Conservation (phyloP, 2,797 vertebrate genomes). For the Gymnothorax reevesii region DNA sequence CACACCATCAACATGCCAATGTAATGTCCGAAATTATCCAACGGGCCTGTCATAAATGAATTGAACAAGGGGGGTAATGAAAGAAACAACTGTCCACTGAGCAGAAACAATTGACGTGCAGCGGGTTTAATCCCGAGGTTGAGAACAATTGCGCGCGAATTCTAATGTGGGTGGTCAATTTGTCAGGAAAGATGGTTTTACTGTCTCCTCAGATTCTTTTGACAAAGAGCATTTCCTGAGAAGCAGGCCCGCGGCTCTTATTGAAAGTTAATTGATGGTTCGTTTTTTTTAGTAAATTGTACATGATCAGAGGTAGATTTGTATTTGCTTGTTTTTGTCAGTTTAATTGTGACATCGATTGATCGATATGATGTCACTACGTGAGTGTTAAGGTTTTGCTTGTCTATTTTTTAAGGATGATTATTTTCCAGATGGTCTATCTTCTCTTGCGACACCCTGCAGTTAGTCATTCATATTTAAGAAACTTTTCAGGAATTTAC, state of each 20-base stretch:
- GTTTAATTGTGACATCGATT: slow-evolving; percentile 40
- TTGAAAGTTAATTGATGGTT: slow-evolving; percentile 44
- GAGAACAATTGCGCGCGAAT: slow-evolving; percentile 25
- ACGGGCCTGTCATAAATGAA: neutral
- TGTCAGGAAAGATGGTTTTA: slow-evolving; percentile 30
- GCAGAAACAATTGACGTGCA: neutral
- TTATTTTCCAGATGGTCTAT: neutral
- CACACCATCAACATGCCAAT: slow-evolving; percentile 1
- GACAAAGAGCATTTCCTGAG: slow-evolving; percentile 29
- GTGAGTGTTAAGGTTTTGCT: slow-evolving; percentile 25
- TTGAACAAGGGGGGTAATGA: neutral
- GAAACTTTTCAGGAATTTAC: no score
- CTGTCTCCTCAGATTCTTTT: neutral
- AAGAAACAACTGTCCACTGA: neutral
- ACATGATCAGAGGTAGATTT: slow-evolving; percentile 43
- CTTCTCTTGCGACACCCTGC: neutral
- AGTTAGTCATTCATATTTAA: neutral
- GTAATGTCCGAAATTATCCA: slow-evolving; percentile 5
- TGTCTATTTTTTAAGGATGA: slow-evolving; percentile 33
- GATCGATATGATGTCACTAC: slow-evolving; percentile 22
- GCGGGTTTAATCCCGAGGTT: neutral
- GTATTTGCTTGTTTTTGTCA: slow-evolving; percentile 35
- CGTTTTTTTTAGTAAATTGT: slow-evolving; percentile 36
- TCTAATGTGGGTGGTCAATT: slow-evolving; percentile 26
- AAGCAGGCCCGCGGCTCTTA: slow-evolving; percentile 2